A percentile compares a stretch with the other conserved stretches of the same genome.
phyloP scores from a whole-genome alignment of 2,113 vertebrate genomes.

The Vanacampus margaritifer region DNA sequence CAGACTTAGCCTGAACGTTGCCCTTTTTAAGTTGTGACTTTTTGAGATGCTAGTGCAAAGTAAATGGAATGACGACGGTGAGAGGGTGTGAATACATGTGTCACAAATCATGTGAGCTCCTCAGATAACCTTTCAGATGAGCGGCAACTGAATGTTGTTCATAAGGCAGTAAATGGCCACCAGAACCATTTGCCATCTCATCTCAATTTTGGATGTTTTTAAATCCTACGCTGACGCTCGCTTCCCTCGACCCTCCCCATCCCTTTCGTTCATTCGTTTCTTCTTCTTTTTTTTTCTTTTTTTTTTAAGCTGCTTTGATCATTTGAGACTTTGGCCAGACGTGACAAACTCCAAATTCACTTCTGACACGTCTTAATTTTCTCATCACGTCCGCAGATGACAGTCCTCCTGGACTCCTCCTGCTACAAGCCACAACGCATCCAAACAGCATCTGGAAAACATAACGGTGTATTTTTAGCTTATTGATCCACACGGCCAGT shows the following conservation, averaged over 20 bases:
- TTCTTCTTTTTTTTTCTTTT: conserved; percentile 8
- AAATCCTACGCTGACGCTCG: conserved; percentile 35
- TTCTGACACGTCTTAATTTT: neutral
- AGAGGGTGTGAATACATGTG: too few species aligned
- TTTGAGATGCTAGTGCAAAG: too few species aligned
- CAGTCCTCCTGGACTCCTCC: neutral
- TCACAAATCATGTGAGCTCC: neutral
- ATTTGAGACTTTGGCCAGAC: conserved; percentile 30
- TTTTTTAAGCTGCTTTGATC: conserved; percentile 37
- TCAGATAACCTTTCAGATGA: conserved; percentile 20
- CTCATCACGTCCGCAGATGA: neutral
- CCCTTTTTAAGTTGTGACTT: too few species aligned
- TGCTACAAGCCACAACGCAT: neutral
- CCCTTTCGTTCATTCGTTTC: conserved; percentile 31
- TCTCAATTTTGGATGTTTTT: conserved; percentile 30
- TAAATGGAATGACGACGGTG: too few species aligned
- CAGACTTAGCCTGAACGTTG: too few species aligned
- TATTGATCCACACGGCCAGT: conserved; percentile 60
- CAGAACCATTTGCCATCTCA: conserved; percentile 20
- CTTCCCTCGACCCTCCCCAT: conserved; percentile 20
- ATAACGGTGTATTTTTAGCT: conserved; percentile 61
- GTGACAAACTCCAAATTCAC: conserved; percentile 23
- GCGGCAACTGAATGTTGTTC: conserved; percentile 12
- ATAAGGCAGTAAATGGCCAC: conserved; percentile 23
- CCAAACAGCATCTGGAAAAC: conserved; percentile 32